Conservation (phyloP, 1,140 invertebrate genomes). For the Pristionchus pacificus region DNA sequence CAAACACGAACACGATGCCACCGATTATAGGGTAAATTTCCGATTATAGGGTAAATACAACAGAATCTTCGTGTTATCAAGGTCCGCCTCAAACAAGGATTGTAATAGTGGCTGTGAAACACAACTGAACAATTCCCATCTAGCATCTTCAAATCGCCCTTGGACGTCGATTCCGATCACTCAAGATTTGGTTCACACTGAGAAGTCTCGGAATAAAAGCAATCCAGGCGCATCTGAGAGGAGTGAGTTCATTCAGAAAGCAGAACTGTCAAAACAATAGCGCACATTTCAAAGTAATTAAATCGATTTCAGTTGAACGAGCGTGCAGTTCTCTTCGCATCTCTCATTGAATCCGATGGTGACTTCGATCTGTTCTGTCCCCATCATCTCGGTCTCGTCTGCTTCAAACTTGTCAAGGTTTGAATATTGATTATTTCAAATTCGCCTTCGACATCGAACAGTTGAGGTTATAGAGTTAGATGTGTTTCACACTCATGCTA, state of each 20-base stretch:
- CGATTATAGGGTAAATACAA: not conserved
- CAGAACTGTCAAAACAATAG: conserved; percentile 8
- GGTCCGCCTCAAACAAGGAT: too few relatives aligned
- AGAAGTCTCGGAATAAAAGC: conserved; percentile 76
- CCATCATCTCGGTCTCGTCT: conserved; percentile 76
- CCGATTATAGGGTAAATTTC: conserved; percentile 63
- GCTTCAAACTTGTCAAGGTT: conserved; percentile 74
- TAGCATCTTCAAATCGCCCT: conserved; percentile 92
- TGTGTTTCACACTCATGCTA: too few relatives aligned
- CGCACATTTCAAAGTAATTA: not conserved
- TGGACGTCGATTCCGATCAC: conserved; percentile 79
- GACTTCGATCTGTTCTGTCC: conserved; percentile 73
- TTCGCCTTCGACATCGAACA: not conserved
- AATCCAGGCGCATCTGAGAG: conserved; percentile 73
- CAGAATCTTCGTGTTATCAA: not conserved
- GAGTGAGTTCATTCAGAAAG: conserved; percentile 58
- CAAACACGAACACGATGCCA: conserved; percentile 70
- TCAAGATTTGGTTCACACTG: conserved; percentile 91
- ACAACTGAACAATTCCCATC: too few relatives aligned
- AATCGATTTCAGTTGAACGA: conserved; percentile 45
- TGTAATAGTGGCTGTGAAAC: too few relatives aligned
- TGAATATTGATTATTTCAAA: not conserved
- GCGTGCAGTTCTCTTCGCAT: conserved; percentile 54
- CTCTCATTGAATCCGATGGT: conserved; percentile 37
- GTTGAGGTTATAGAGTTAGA: too few relatives aligned